Percentiles rank a stretch among this genome's conserved stretches.
These are phyloP conservation scores for Carpatolechia fugitivella DNA, from an alignment of 2,888 invertebrate genomes.

Conservation along the genomic window DNA sequence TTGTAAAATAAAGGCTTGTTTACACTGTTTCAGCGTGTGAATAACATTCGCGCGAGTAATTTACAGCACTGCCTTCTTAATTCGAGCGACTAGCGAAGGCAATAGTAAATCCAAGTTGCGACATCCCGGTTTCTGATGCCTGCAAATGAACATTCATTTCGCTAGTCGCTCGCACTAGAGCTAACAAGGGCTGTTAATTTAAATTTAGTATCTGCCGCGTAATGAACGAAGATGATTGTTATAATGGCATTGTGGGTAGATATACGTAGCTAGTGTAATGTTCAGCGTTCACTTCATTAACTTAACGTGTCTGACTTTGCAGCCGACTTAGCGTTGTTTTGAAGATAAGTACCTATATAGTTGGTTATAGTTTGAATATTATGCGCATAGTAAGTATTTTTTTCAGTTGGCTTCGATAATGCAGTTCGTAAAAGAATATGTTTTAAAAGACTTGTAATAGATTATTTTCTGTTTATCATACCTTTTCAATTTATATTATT, in stretches of 20 bases:
- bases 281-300: not conserved
- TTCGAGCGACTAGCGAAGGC: not conserved
- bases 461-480: too few species aligned
- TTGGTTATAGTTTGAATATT: too few species aligned
- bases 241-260: slow-evolving; percentile 63
- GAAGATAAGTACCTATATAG: too few species aligned
- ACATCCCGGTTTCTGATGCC: not conserved
- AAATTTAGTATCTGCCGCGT: slow-evolving; percentile 74
- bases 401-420: too few species aligned
- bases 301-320: not conserved
- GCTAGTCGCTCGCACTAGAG: slow-evolving; percentile 50
- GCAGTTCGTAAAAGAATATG: too few species aligned
- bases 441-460: too few species aligned
- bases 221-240: slow-evolving; percentile 78
- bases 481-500: too few species aligned
- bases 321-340: too few species aligned
- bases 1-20: too few species aligned
- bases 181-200: slow-evolving; percentile 78
- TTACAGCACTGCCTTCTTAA: slow-evolving; percentile 1
- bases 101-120: slow-evolving; percentile 3
- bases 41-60: not conserved
- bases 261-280: not conserved
- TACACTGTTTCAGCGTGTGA: not conserved
- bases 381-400: too few species aligned
- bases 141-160: slow-evolving; percentile 64